A percentile compares a stretch with the other conserved stretches of the same genome.
phyloP scores from a whole-genome alignment of 1,140 invertebrate species.

The Thalassaphorura encarpata region DNA sequence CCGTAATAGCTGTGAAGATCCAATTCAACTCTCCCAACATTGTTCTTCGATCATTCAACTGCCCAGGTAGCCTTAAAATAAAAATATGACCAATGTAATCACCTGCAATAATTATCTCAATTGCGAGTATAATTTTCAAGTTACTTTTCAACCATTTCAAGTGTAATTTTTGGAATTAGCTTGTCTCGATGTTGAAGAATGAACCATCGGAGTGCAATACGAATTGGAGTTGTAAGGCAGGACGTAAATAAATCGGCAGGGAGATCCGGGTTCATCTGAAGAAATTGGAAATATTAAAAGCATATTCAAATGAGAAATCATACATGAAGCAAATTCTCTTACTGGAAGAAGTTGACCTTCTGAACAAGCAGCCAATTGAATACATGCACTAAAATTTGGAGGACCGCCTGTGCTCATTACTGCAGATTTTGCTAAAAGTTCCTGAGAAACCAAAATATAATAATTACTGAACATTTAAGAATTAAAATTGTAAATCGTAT shows the following conservation, averaged over 20 bases:
- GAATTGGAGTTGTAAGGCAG: constrained; percentile 95
- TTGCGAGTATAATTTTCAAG: constrained; percentile 32
- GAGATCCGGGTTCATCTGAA: constrained; percentile 95
- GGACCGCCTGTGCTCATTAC: constrained; percentile 27
- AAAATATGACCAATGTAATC: background rate
- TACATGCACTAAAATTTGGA: constrained; percentile 69
- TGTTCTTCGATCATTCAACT: constrained; percentile 85
- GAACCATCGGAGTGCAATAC: constrained; percentile 92
- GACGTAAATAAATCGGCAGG: constrained; percentile 98
- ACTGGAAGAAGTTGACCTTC: constrained; percentile 82
- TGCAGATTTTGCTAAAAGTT: constrained; percentile 32
- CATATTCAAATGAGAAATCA: too few species aligned
- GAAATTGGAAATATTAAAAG: too few species aligned
- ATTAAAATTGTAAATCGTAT: background rate
- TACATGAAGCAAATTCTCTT: too few species aligned
- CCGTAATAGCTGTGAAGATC: constrained; percentile 99
- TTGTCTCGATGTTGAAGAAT: constrained; percentile 73
- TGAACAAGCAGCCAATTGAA: constrained; percentile 90
- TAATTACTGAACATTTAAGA: too few species aligned
- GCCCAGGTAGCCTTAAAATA: constrained; percentile 74
- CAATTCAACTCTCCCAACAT: constrained; percentile 98
- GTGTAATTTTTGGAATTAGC: constrained; percentile 63
- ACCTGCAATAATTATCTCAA: background rate
- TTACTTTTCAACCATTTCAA: constrained; percentile 83
- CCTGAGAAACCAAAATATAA: constrained; percentile 13